These are phyloP conservation scores for Artibeus jamaicensis DNA, from an alignment of 2,797 vertebrate species.

Conservation along the genomic window DNA sequence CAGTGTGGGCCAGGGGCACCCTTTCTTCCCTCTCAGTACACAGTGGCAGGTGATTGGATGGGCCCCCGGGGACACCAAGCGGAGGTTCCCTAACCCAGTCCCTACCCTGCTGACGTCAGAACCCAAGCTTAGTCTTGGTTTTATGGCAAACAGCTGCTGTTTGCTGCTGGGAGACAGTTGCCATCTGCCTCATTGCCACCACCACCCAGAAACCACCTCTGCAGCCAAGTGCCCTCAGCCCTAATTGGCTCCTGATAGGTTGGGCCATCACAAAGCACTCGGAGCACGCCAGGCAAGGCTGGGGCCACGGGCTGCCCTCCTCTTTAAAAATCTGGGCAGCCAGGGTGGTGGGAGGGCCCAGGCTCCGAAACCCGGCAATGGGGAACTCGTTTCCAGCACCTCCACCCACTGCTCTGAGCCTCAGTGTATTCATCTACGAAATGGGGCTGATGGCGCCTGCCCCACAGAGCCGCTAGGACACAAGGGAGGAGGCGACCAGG, in stretches of 20 bases:
- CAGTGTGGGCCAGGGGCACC: background rate
- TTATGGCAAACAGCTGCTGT: background rate
- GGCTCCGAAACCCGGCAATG: background rate
- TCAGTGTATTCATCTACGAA: background rate
- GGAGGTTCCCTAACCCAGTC: background rate
- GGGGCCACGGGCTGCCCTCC: background rate
- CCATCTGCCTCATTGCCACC: background rate
- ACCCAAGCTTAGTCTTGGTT: background rate
- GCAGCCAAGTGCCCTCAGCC: background rate
- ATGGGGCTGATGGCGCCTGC: background rate
- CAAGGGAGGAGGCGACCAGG: accelerated
- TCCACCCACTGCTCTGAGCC: background rate
- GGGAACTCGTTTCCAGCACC: background rate
- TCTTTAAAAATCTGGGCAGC: background rate
- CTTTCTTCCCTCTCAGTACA: background rate
- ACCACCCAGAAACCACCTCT: background rate
- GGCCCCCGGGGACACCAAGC: background rate
- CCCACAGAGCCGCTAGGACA: background rate
- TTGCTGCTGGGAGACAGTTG: background rate
- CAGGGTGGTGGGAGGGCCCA: background rate
- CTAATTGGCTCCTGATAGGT: background rate
- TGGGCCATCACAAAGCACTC: background rate
- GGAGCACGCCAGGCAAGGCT: background rate
- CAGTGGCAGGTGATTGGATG: background rate
- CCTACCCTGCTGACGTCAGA: background rate